These are phyloP conservation scores for Xestia sexstrigata DNA, from an alignment of 2,888 invertebrate genomes.

Conservation along the genomic window DNA sequence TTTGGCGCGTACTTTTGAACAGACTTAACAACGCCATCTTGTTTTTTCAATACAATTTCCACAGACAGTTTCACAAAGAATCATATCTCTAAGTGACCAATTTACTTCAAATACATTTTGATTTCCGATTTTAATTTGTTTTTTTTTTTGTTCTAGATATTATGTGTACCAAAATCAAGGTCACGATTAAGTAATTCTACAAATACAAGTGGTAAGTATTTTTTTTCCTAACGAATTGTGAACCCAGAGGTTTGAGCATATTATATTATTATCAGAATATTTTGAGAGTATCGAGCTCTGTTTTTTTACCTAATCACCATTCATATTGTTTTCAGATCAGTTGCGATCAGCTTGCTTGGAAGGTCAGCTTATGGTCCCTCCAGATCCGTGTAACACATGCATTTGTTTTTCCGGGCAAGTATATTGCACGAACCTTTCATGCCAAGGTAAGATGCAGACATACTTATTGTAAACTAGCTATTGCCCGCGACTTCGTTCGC, in stretches of 20 bases:
- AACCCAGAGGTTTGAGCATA: neutral
- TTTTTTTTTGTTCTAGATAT: conserved; percentile 35
- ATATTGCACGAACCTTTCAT: conserved; percentile 24
- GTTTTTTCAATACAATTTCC: too few relatives aligned
- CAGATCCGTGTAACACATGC: conserved; percentile 41
- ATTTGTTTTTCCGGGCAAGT: conserved; percentile 28
- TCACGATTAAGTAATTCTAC: conserved; percentile 1
- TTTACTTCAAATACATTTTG: neutral
- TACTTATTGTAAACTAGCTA: neutral
- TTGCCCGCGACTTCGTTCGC: too few relatives aligned
- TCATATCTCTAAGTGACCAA: too few relatives aligned
- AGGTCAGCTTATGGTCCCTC: neutral
- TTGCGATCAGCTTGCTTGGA: conserved; percentile 1
- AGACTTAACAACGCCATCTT: too few relatives aligned
- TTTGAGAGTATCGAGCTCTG: too few relatives aligned
- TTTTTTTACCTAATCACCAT: too few relatives aligned
- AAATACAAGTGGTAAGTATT: conserved; percentile 11
- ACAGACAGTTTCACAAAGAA: too few relatives aligned
- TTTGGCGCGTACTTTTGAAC: too few relatives aligned
- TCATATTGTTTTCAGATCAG: conserved; percentile 22
- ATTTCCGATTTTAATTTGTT: neutral
- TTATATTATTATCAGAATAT: too few relatives aligned
- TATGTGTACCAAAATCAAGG: conserved; percentile 25
- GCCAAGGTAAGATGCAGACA: conserved; percentile 12
- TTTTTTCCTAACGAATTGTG: neutral